These are phyloP conservation scores for Bungarus multicinctus DNA, from an alignment of 2,113 vertebrate genomes.

Conservation along the genomic window DNA sequence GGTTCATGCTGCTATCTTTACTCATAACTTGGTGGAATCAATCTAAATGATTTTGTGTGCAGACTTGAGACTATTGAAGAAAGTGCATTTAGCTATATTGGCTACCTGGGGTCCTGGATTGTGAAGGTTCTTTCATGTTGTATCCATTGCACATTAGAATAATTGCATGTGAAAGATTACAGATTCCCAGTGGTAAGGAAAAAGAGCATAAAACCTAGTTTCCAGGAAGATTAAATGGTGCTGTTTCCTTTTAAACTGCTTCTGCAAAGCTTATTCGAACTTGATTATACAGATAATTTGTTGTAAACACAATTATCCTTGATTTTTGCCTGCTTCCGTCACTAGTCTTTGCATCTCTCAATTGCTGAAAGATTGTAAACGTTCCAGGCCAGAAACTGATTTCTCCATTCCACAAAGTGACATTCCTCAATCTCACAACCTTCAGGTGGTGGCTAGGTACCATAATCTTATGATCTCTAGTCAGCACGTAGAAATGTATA, in stretches of 20 bases:
- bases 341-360: neutral
- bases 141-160: slow-evolving; percentile 2
- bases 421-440: neutral
- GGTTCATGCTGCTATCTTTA: neutral
- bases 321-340: neutral
- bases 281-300: neutral
- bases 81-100: slow-evolving; percentile 39
- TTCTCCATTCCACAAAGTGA: neutral
- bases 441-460: neutral
- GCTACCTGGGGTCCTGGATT: neutral
- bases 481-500: neutral
- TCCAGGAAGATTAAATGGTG: neutral
- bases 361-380: neutral
- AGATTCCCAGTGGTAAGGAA: neutral
- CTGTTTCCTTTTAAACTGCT: neutral
- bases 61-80: neutral
- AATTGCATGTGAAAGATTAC: neutral
- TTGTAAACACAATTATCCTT: neutral
- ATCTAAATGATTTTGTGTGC: neutral
- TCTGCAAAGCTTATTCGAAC: neutral
- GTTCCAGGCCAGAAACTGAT: neutral
- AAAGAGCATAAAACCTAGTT: neutral
- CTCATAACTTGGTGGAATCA: neutral
- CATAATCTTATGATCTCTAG: neutral
- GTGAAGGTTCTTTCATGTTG: slow-evolving; percentile 6